Base-by-base conservation (phyloP, 1,140 invertebrate species). In the Scaptomyza graminum region DNA sequence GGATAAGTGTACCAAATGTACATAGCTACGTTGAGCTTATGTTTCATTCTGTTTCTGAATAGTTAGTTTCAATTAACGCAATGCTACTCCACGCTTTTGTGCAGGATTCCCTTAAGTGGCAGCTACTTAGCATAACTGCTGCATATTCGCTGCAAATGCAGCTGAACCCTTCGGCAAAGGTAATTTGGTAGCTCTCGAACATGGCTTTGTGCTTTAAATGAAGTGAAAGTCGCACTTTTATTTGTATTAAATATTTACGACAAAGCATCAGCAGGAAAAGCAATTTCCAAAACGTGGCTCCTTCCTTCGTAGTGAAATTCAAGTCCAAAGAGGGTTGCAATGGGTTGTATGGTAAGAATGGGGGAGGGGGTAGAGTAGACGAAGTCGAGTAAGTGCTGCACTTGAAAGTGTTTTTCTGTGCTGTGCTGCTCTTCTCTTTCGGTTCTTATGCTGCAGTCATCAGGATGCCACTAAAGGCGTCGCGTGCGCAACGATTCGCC, bases 221-320 rank as follows among this genome's bases (percentile, higher is more conserved):
- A 85, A 85, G 82, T 82, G 81, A 81, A 85, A 68, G 84, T 81
- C 76, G 82, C 74, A 81, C 65, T 78, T 78, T 87, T 85, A 88
- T 76, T 82, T 67, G 37, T 72, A 85, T 85, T 78, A 85, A 85
- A 82, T 82, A 85, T 85, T 85, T 75, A 85, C 67, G 64, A 68
- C 51, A 81, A 60, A 62, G 49, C 64, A 65, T 47, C 51, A 70
- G 61, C 62, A 46, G 52, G 13, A 63, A 74, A 79, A 74, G 84
- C 66, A 55, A 65, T 59, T 71, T 44, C 55, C 54, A 49, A 61
- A 60, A 47, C 47, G 44, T 57, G 57, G 65, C 52, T 41, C 13
- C 12, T 13, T 46, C 22, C 55, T 46, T n/a, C 55, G 68, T 70
- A 81, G 66, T 85, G 82, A 87, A 85, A 75, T 74, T 65, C 74